Conservation (phyloP, 2,797 vertebrate species). For the Calcarius lapponicus region DNA sequence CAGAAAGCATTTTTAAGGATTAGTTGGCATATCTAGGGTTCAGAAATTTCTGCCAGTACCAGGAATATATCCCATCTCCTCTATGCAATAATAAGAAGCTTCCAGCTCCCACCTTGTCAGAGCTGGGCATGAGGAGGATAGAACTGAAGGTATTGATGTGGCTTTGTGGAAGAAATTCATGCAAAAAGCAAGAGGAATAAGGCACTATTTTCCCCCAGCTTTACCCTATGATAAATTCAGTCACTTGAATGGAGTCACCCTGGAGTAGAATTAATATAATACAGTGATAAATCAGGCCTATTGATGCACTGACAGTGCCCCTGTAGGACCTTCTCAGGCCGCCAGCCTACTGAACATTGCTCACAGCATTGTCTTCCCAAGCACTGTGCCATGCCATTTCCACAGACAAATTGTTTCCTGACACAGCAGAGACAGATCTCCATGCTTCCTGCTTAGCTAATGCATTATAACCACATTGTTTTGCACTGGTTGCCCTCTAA, state of each 20-base stretch:
- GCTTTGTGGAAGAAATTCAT: background rate
- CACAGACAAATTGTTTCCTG: slow-evolving; percentile 68
- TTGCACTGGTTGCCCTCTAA: slow-evolving; percentile 52
- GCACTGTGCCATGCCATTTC: slow-evolving; percentile 42
- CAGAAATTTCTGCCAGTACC: background rate
- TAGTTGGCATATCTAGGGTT: background rate
- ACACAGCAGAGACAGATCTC: slow-evolving; percentile 51
- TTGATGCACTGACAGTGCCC: slow-evolving; percentile 57
- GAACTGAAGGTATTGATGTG: background rate
- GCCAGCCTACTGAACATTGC: slow-evolving; percentile 21
- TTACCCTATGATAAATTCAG: slow-evolving; percentile 7
- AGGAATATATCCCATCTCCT: background rate
- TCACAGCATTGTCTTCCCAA: slow-evolving; percentile 48
- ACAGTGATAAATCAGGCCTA: slow-evolving; percentile 51
- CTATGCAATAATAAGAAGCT: background rate
- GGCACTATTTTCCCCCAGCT: background rate
- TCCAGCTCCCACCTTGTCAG: slow-evolving; percentile 1
- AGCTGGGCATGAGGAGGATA: background rate
- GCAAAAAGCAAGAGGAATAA: background rate
- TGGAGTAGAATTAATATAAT: slow-evolving; percentile 45
- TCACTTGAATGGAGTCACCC: slow-evolving; percentile 34
- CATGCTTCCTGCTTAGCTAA: slow-evolving; percentile 56
- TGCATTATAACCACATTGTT: slow-evolving; percentile 63
- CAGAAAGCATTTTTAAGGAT: slow-evolving; percentile 10
- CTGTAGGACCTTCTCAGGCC: slow-evolving; percentile 41